Percentiles rank a stretch among this genome's conserved stretches.
Conservation (phyloP, 1,140 invertebrate species). For the Muscidifurax raptorellus region DNA sequence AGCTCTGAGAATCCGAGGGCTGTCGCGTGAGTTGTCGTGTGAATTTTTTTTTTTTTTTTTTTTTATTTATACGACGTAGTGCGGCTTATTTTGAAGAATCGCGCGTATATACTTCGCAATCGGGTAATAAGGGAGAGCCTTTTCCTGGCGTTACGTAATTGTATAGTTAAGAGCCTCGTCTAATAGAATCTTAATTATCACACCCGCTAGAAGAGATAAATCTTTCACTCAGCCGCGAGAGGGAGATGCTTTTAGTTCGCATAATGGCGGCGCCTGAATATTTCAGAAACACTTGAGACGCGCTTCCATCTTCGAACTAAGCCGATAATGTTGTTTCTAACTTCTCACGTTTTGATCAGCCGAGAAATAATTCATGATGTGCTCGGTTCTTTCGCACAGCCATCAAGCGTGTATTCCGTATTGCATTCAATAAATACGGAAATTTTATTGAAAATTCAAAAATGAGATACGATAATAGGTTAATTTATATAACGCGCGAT, state of each 20-base stretch:
- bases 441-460: no score
- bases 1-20: slow-evolving; percentile 69
- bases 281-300: neutral
- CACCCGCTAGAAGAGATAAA: neutral
- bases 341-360: neutral
- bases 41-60: neutral
- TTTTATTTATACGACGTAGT: no score
- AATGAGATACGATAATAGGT: no score
- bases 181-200: slow-evolving; percentile 31
- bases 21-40: neutral
- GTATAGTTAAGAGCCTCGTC: neutral
- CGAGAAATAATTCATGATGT: neutral
- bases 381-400: neutral
- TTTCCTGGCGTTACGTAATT: slow-evolving; percentile 9
- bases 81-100: neutral
- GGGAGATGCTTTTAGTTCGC: slow-evolving; percentile 11
- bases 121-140: no score
- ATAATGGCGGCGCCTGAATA: neutral
- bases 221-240: neutral
- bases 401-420: neutral
- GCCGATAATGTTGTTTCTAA: neutral
- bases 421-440: no score
- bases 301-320: neutral
- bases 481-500: no score
- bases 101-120: no score